A percentile compares a stretch with the other conserved stretches of the same genome.
phyloP scores from a whole-genome alignment of 2,113 vertebrate genomes.

The Sula dactylatra region DNA sequence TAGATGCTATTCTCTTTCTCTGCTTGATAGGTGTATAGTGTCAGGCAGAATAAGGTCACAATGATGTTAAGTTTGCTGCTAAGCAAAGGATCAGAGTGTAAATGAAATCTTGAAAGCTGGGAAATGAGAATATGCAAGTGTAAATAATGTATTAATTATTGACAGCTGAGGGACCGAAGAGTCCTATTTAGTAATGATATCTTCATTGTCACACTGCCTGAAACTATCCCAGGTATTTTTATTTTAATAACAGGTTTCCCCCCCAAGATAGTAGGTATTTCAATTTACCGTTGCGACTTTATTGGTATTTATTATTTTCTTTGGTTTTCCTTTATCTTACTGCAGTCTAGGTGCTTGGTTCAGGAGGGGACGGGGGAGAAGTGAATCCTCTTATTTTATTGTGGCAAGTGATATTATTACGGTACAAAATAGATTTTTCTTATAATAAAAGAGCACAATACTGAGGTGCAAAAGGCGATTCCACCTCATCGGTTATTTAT shows the following conservation, averaged over 20 bases:
- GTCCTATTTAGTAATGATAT: conserved; percentile 76
- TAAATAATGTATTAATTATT: conserved; percentile 97
- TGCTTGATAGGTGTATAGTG: conserved; percentile 48
- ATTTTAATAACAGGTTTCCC: conserved; percentile 38
- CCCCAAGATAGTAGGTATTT: conserved; percentile 22
- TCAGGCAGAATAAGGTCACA: conserved; percentile 73
- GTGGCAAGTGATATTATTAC: background rate
- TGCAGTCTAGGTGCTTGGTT: background rate
- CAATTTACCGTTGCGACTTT: conserved; percentile 34
- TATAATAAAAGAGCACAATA: background rate
- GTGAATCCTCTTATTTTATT: background rate
- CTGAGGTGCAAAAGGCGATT: background rate
- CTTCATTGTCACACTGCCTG: conserved; percentile 70
- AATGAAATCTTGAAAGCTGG: conserved; percentile 85
- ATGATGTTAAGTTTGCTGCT: conserved; percentile 78
- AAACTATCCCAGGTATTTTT: conserved; percentile 58
- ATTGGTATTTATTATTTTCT: conserved; percentile 46
- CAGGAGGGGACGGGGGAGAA: background rate
- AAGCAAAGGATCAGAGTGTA: conserved; percentile 86
- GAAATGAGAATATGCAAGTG: conserved; percentile 86
- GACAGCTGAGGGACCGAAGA: conserved; percentile 74
- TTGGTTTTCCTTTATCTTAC: conserved; percentile 39
- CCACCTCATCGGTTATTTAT: conserved; percentile 1
- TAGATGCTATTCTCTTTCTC: conserved; percentile 58
- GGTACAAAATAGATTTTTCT: background rate